These are phyloP conservation scores for Lasioglossum leucozonium DNA, from an alignment of 2,888 invertebrate genomes.

Conservation along the genomic window DNA sequence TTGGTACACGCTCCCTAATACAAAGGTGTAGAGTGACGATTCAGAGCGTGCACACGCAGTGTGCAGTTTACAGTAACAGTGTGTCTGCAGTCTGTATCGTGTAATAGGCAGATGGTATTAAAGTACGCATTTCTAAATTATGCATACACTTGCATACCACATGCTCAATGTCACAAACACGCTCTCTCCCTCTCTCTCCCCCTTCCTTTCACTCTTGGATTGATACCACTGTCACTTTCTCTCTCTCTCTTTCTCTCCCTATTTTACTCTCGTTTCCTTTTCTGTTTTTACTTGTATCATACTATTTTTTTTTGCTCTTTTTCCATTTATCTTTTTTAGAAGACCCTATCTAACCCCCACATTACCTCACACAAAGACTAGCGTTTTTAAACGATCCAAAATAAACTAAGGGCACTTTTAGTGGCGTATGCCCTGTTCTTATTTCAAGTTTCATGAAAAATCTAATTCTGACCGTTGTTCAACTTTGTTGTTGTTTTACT, in stretches of 20 bases:
- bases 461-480: constrained; percentile 87
- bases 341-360: constrained; percentile 80
- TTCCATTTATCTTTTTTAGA: constrained; percentile 70
- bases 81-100: constrained; percentile 77
- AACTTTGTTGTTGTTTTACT: constrained; percentile 85
- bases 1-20: constrained; percentile 77
- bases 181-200: constrained; percentile 59
- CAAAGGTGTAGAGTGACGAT: constrained; percentile 74
- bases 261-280: constrained; percentile 61
- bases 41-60: constrained; percentile 77
- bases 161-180: constrained; percentile 66
- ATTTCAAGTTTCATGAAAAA: constrained; percentile 86
- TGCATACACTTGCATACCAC: constrained; percentile 71
- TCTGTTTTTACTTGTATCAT: constrained; percentile 47
- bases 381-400: constrained; percentile 82
- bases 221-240: not conserved
- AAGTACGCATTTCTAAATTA: constrained; percentile 68
- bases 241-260: constrained; percentile 63
- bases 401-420: constrained; percentile 84
- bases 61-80: constrained; percentile 79
- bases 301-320: constrained; percentile 65
- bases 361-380: constrained; percentile 82
- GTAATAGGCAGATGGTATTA: constrained; percentile 75
- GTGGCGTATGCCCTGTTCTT: constrained; percentile 83
- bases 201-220: constrained; percentile 29